Conservation (phyloP, 2,797 vertebrate species). For the Falco concolor region DNA sequence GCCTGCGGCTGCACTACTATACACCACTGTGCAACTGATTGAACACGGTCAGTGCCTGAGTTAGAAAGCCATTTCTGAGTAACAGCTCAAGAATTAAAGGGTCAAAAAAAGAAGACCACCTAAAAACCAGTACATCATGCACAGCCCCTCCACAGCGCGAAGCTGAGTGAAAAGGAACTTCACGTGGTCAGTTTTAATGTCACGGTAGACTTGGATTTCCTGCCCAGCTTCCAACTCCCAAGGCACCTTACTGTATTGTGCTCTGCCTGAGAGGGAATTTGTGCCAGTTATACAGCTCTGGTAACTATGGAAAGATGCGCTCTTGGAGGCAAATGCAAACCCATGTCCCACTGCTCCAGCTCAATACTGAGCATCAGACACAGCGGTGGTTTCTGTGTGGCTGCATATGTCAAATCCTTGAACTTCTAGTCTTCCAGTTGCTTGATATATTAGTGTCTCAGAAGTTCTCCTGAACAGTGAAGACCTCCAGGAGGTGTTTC, state of each 20-base stretch:
- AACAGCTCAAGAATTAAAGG: not conserved
- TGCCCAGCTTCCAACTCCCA: not conserved
- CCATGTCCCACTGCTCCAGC: fast-evolving
- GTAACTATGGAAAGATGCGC: not conserved
- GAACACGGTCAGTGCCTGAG: not conserved
- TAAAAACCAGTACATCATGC: not conserved
- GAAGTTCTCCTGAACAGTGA: not conserved
- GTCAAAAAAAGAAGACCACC: no score
- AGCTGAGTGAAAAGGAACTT: not conserved
- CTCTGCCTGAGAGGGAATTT: not conserved
- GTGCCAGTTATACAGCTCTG: not conserved
- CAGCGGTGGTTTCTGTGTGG: not conserved
- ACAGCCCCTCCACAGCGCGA: not conserved
- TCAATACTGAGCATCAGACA: not conserved
- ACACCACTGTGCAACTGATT: not conserved
- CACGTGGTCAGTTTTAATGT: not conserved
- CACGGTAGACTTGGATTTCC: not conserved
- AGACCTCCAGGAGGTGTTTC: not conserved
- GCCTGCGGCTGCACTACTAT: not conserved
- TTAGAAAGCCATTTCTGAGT: not conserved
- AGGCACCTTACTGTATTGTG: not conserved
- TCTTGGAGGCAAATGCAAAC: not conserved
- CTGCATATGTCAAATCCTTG: not conserved
- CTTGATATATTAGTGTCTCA: not conserved
- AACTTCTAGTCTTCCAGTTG: not conserved